Base-by-base conservation (phyloP, 2,113 vertebrate species). In the Plecotus auritus region DNA sequence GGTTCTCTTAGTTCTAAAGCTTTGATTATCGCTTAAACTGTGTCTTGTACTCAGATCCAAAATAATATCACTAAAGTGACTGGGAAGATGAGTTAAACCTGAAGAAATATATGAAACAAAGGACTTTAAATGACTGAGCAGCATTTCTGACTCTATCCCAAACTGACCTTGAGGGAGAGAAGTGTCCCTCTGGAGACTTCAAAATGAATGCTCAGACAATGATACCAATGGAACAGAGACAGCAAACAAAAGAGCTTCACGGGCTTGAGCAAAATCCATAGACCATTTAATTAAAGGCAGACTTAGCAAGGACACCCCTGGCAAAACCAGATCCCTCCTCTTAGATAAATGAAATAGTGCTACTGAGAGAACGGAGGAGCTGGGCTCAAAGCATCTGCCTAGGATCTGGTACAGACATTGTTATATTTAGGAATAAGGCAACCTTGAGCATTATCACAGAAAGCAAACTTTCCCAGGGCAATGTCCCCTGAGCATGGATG, bases 221-320 rank as follows among this genome's bases (percentile, higher is more conserved):
- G 85, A 92, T 61, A 76, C 42, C 22, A 89, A 47, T 35, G 8
- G 17, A 56, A 5, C 20, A 30, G 32, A 69, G 54, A 17, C 72
- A 54, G 28, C 76, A 84, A 80, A 61, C 37, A 81, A 72, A 92
- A 49, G 56, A 81, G 56, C 16, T 90, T 93, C 49, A 23, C 28
- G 23, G 74, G n/a, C 28, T 89, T 85, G 40, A 89, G 59, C n/a
- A 81, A 67, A 93, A 92, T 74, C 35, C 13, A 37, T 16, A 89
- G 45, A 18, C 11, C 45, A 67, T 89, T 91, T 95, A 85, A 90
- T 88, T 94, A 96, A 94, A 90, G 64, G 13, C 18, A 76, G 5
- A 76, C 26, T 59, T 80, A 16, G 30, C 28, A 26, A 23, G 49
- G 74, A 66, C 4, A 85, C 3, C 40, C 23, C 30, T 59, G 13